Conservation (phyloP, 2,797 vertebrate species). For the Salmo trutta region DNA sequence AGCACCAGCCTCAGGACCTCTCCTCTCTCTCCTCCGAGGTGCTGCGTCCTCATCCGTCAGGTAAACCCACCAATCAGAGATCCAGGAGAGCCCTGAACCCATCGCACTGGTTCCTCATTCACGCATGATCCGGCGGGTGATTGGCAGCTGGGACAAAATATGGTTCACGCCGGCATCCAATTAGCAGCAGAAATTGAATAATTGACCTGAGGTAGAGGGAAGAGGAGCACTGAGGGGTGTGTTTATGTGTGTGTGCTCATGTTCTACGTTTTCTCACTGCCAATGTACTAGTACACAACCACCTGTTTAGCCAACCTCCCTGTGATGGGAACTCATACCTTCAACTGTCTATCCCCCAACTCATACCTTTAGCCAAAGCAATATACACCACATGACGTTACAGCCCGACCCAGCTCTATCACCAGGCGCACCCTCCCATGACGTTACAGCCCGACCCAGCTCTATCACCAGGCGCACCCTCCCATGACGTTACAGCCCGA, state of each 20-base stretch:
- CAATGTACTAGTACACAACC: slow-evolving; percentile 10
- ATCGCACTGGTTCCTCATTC: slow-evolving; percentile 40
- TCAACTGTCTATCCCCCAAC: neutral
- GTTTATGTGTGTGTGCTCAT: slow-evolving; percentile 56
- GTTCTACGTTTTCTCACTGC: neutral
- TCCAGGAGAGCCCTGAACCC: slow-evolving; percentile 43
- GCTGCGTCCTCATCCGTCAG: slow-evolving; percentile 51
- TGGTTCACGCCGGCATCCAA: slow-evolving; percentile 51
- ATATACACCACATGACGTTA: neutral
- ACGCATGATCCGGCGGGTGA: slow-evolving; percentile 52
- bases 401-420: neutral
- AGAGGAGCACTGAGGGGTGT: slow-evolving; percentile 37
- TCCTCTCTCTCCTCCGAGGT: slow-evolving; percentile 13
- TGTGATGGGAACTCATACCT: neutral
- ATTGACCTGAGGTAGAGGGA: slow-evolving; percentile 30
- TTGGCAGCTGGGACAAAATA: slow-evolving; percentile 56
- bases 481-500: too few species aligned
- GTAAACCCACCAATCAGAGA: slow-evolving; percentile 39
- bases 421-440: neutral
- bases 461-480: too few species aligned
- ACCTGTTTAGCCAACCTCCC: slow-evolving; percentile 40
- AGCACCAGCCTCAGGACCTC: slow-evolving; percentile 4
- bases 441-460: too few species aligned
- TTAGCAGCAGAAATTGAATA: slow-evolving; percentile 53
- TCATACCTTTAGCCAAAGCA: neutral